Percentiles rank a stretch among this genome's conserved stretches.
These are phyloP conservation scores for Apaloderma vittatum DNA, from an alignment of 2,113 vertebrate genomes.

Conservation along the genomic window DNA sequence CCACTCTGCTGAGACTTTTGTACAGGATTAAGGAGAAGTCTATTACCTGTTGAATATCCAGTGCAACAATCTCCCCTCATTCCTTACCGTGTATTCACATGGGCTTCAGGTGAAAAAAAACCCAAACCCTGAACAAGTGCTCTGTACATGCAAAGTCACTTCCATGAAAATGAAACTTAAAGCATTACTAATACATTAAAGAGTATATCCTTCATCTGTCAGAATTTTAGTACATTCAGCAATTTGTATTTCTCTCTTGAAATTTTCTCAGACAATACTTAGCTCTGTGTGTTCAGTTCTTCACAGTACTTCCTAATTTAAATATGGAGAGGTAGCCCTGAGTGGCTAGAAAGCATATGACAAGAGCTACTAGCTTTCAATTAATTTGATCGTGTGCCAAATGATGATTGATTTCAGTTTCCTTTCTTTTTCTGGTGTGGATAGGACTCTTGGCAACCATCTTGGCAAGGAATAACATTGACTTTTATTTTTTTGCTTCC, in stretches of 20 bases:
- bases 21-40: background rate
- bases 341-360: background rate
- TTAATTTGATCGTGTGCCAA: background rate
- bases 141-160: background rate
- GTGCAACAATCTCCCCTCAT: background rate
- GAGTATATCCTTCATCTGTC: background rate
- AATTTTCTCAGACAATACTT: background rate
- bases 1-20: background rate
- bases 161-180: background rate
- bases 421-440: background rate
- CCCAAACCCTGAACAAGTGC: background rate
- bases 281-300: background rate
- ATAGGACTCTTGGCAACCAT: background rate
- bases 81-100: background rate
- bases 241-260: background rate
- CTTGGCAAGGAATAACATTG: background rate
- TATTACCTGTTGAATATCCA: background rate
- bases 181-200: background rate
- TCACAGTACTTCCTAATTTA: background rate
- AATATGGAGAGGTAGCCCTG: background rate
- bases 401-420: background rate
- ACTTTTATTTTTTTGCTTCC: background rate
- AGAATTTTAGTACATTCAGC: background rate
- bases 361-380: background rate
- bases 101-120: background rate